Percentiles rank a stretch among this genome's conserved stretches.
phyloP scores from a whole-genome alignment of 2,797 vertebrate genomes.

The Synaphobranchus kaupii region DNA sequence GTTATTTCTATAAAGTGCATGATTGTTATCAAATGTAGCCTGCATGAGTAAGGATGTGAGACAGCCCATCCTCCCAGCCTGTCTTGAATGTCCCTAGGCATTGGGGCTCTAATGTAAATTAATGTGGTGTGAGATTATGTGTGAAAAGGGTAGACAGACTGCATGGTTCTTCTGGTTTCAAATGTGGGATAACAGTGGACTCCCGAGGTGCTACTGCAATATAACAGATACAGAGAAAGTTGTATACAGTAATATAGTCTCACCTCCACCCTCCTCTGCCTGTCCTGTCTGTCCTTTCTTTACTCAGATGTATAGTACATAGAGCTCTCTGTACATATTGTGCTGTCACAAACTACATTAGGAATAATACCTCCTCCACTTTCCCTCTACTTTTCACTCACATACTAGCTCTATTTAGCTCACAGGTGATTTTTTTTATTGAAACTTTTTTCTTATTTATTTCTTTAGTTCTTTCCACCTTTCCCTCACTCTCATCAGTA shows the following conservation, averaged over 20 bases:
- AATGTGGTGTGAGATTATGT: too few species aligned
- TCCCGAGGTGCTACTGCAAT: too few species aligned
- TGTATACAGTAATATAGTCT: not conserved
- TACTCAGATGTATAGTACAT: not conserved
- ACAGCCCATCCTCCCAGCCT: too few species aligned
- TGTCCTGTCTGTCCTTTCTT: not conserved
- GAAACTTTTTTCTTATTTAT: not conserved
- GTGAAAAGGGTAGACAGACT: too few species aligned
- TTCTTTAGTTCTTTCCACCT: not conserved
- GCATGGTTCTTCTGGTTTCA: too few species aligned
- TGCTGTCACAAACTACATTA: not conserved
- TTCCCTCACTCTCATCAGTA: not conserved
- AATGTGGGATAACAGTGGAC: too few species aligned
- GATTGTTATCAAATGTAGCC: too few species aligned
- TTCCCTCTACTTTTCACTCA: not conserved
- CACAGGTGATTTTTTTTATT: not conserved
- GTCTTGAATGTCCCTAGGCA: too few species aligned
- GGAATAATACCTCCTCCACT: not conserved
- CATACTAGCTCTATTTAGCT: not conserved
- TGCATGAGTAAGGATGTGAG: too few species aligned
- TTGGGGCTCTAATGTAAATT: too few species aligned
- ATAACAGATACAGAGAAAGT: not conserved
- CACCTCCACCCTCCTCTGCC: not conserved
- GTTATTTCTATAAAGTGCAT: not conserved
- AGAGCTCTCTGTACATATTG: not conserved